Base-by-base conservation (phyloP, 2,113 vertebrate genomes). In the Sorex araneus region DNA sequence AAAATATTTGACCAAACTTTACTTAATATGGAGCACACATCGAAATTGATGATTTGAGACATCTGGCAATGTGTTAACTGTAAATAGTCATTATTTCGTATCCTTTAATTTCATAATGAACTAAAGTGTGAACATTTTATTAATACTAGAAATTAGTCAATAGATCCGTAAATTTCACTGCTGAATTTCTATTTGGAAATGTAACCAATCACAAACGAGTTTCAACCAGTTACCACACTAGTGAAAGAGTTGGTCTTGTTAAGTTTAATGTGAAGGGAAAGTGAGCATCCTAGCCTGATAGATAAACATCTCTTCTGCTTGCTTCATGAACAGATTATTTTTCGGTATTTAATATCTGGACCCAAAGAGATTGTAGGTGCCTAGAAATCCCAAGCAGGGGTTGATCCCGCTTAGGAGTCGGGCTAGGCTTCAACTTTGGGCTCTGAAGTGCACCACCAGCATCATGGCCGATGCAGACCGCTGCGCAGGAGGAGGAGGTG, bases 401-500 rank as follows among this genome's bases (percentile, higher is more conserved):
- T 66, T n/a, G 89, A 66, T 30, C 64, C 86, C 43, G 76, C 85
- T 93, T 30, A 19, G 25, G 45, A 45, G 57, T 60, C 67, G 16
- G 60, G 76, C 57, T 2, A 86, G n/a, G 36, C 79, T 90, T 64
- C 79, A 77, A 92, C 79, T 87, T n/a, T 4, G 84, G 84, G 69
- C 82, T 64, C 82, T 0, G 30, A 75, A 75, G 36, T 91, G 84
- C 91, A 84, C 93, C 80, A 76, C 40, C n/a, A 80, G 92, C 97
- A 97, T 97, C 93, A 96, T 96, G 97, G 97, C 97, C 95, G 96
- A 84, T 91, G 96, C 95, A 69, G 92, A 92, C 54, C 78, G 91
- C 82, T 63, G 96, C 93, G 93, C 87, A 91, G 88, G 93, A 93
- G 92, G 90, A 67, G 90, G 91, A n/a, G 92, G 89, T 76, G 80